A percentile compares a stretch with the other conserved stretches of the same genome.
These are phyloP conservation scores for Brienomyrus brachyistius DNA, from an alignment of 2,113 vertebrate genomes.

Conservation along the genomic window DNA sequence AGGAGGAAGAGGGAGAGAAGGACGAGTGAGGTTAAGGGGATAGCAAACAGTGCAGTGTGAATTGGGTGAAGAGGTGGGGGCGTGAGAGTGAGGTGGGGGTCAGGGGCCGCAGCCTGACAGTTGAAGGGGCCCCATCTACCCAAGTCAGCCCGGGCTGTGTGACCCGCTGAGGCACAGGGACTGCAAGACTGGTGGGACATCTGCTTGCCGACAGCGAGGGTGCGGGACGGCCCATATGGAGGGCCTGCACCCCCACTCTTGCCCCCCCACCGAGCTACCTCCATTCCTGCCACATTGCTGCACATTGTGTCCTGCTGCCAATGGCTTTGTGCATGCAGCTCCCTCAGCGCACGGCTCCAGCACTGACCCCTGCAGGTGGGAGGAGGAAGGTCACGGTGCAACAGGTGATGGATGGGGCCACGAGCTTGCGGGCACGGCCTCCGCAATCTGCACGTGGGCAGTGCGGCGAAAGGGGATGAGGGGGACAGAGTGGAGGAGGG, in stretches of 20 bases:
- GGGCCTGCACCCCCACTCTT: conserved; percentile 31
- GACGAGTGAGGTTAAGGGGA: background rate
- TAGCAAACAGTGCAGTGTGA: background rate
- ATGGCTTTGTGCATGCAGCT: background rate
- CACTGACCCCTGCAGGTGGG: background rate
- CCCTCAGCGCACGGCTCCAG: background rate
- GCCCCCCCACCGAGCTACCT: conserved; percentile 22
- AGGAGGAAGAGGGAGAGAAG: background rate
- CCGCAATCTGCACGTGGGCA: background rate
- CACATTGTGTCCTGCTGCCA: background rate
- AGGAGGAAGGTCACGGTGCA: background rate
- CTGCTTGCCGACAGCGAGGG: conserved; percentile 38
- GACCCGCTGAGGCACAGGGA: conserved; percentile 26
- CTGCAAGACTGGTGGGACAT: conserved; percentile 29
- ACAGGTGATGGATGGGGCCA: background rate
- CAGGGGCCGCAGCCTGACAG: conserved; percentile 29
- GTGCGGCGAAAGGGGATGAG: background rate
- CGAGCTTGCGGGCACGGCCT: background rate
- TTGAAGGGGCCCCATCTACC: conserved; percentile 30
- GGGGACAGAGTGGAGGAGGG: background rate
- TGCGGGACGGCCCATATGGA: conserved; percentile 38
- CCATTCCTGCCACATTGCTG: conserved; percentile 2
- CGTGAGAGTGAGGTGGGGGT: background rate
- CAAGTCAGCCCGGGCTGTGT: conserved; percentile 9
- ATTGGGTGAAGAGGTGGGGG: background rate